Conservation (phyloP, 2,888 invertebrate genomes). For the Drosophila kambysellisi region DNA sequence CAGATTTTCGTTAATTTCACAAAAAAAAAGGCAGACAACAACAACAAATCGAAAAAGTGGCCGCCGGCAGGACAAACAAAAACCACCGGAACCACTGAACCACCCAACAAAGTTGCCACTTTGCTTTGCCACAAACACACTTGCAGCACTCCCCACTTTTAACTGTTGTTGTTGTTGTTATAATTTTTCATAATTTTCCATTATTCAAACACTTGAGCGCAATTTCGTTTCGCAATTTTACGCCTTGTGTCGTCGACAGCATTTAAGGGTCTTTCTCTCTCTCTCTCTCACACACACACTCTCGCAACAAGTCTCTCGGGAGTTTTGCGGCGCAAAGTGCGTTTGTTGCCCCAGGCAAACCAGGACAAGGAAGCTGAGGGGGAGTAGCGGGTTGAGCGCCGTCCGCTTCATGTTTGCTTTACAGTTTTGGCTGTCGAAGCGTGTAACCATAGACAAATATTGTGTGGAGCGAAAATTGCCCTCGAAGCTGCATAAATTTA, state of each 20-base stretch:
- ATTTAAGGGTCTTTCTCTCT: constrained; percentile 56
- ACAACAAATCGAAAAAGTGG: constrained; percentile 40
- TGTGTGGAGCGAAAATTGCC: constrained; percentile 67
- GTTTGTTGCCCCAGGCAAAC: constrained; percentile 59
- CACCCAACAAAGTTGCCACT: constrained; percentile 34
- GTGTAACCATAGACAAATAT: constrained; percentile 79
- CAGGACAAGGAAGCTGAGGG: background rate
- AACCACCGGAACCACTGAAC: constrained; percentile 14
- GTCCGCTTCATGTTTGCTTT: constrained; percentile 71
- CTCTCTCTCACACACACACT: background rate
- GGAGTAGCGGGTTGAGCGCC: constrained; percentile 8
- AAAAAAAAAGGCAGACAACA: constrained; percentile 49
- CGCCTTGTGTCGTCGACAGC: constrained; percentile 38
- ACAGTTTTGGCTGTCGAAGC: constrained; percentile 79
- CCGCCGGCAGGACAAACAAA: constrained; percentile 41
- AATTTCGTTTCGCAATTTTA: constrained; percentile 57
- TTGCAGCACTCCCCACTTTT: constrained; percentile 9
- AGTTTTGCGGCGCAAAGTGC: constrained; percentile 71
- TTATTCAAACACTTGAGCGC: constrained; percentile 78
- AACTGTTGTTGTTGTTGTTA: constrained; percentile 59
- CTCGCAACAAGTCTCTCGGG: constrained; percentile 60
- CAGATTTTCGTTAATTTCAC: constrained; percentile 84
- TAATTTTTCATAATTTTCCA: constrained; percentile 81
- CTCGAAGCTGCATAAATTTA: constrained; percentile 80
- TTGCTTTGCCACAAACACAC: constrained; percentile 38